Evolutionary conservation across 2,888 invertebrate species (phyloP).

Genomic region (Limnephilus lunatus): DNA sequence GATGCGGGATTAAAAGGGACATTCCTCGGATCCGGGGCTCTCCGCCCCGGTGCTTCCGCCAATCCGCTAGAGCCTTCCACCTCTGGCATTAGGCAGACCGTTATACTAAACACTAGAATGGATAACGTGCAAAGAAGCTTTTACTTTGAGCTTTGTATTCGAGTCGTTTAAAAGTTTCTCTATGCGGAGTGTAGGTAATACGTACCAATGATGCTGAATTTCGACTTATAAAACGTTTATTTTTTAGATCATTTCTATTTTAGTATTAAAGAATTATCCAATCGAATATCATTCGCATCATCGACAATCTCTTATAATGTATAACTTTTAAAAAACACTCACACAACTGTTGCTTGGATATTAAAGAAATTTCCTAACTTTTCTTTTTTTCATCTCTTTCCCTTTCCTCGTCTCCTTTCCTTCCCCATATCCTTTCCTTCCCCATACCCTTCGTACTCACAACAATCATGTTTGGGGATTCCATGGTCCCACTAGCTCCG

Average conservation of each 20-base stretch:
- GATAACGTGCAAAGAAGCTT: conserved; percentile 11
- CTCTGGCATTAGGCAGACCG: conserved; percentile 2
- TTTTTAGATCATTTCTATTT: background rate
- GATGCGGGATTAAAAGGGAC: conserved; percentile 11
- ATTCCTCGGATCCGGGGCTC: background rate
- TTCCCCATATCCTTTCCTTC: too few relatives aligned
- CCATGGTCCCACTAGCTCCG: too few relatives aligned
- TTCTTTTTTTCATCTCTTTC: too few relatives aligned
- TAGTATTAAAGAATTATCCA: background rate
- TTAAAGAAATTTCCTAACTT: background rate
- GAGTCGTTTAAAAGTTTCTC: background rate
- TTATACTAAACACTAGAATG: conserved; percentile 11
- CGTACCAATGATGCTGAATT: background rate
- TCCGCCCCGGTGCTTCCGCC: background rate
- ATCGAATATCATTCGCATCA: background rate
- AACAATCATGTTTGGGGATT: too few relatives aligned
- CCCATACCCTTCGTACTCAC: too few relatives aligned
- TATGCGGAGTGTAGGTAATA: background rate
- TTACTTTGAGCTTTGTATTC: conserved; percentile 8
- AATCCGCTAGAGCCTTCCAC: conserved; percentile 4
- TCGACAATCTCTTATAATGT: background rate
- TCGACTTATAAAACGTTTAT: background rate
- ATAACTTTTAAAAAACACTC: background rate
- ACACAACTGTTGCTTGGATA: background rate
- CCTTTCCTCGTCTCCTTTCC: too few relatives aligned